Evolutionary conservation across 2,888 invertebrate genomes (phyloP).

Genomic region (Calliopum simillimum): DNA sequence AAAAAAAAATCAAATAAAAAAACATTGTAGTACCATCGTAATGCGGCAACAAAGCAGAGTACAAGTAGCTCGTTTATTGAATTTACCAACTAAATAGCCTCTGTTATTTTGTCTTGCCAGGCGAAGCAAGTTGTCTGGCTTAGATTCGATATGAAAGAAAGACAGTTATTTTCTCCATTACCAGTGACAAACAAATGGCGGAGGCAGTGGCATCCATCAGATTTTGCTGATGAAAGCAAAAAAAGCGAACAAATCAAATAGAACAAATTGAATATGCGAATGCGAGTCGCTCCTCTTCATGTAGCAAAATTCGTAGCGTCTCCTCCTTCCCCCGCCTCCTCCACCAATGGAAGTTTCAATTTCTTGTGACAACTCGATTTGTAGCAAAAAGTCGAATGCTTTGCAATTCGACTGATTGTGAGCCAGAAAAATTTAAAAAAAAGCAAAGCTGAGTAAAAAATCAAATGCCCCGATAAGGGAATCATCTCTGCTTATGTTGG

Average conservation of each 20-base stretch:
- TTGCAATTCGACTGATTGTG: no score
- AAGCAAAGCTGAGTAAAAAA: slow-evolving; percentile 11
- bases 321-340: not conserved
- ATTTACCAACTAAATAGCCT: not conserved
- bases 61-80: slow-evolving; percentile 20
- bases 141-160: not conserved
- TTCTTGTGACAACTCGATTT: no score
- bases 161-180: not conserved
- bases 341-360: no score
- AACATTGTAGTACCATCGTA: not conserved
- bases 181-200: not conserved
- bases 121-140: not conserved
- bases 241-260: slow-evolving; percentile 41
- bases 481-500: slow-evolving; percentile 38
- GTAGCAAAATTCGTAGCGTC: not conserved
- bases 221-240: slow-evolving; percentile 38
- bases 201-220: slow-evolving; percentile 30
- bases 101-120: not conserved
- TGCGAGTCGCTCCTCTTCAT: slow-evolving; percentile 9
- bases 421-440: no score
- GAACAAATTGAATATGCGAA: slow-evolving; percentile 41
- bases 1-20: no score
- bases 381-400: no score
- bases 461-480: slow-evolving; percentile 36
- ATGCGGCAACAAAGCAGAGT: slow-evolving; percentile 2